Conservation (phyloP, 2,888 invertebrate genomes). For the Oligia fasciuncula region DNA sequence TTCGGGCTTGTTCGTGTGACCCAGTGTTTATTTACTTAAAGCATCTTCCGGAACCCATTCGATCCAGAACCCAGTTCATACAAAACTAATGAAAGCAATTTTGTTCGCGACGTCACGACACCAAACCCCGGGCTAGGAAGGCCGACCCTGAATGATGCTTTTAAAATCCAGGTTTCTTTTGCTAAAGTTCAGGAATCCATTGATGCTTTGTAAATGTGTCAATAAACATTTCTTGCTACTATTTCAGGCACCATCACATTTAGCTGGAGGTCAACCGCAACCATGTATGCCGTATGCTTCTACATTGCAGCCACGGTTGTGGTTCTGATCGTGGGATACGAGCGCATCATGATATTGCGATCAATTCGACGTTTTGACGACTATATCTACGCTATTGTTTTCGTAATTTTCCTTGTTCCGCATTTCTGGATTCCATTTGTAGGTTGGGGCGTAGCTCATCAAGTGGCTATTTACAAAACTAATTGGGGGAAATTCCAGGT, state of each 20-base stretch:
- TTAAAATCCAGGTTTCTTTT: neutral
- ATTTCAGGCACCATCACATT: conserved; percentile 90
- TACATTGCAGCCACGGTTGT: conserved; percentile 90
- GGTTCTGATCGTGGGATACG: conserved; percentile 91
- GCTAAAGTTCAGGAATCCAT: neutral
- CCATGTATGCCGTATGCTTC: conserved; percentile 92
- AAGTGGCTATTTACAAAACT: conserved; percentile 92
- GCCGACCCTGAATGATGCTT: neutral
- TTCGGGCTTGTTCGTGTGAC: neutral
- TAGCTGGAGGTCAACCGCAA: conserved; percentile 91
- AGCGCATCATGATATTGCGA: conserved; percentile 90
- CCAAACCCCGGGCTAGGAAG: neutral
- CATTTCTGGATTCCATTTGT: conserved; percentile 93
- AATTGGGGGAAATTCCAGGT: conserved; percentile 92
- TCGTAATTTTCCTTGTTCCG: conserved; percentile 91
- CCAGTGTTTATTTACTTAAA: neutral
- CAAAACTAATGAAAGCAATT: neutral
- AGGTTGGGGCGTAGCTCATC: conserved; percentile 92
- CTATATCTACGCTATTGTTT: conserved; percentile 92
- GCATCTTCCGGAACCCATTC: neutral
- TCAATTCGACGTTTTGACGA: conserved; percentile 92
- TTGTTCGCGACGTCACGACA: neutral
- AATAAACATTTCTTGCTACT: neutral
- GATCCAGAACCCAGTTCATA: neutral
- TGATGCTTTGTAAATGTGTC: neutral